These are phyloP conservation scores for Plebejus anna DNA, from an alignment of 2,888 invertebrate genomes.

Conservation along the genomic window DNA sequence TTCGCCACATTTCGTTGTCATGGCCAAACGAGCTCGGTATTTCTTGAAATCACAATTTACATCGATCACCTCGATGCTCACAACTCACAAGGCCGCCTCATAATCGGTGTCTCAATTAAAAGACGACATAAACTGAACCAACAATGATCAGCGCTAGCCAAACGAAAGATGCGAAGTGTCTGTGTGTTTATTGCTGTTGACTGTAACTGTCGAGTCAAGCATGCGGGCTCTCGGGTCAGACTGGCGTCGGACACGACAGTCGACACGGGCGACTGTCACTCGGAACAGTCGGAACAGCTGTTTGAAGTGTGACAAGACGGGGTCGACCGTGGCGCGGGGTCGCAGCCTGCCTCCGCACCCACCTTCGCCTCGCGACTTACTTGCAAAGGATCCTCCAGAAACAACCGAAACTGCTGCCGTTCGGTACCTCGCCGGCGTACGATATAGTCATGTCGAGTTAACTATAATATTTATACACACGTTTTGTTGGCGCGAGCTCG, in stretches of 20 bases:
- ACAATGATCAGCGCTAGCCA: conserved; percentile 43
- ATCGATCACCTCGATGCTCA: conserved; percentile 49
- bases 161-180: conserved; percentile 42
- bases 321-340: conserved; percentile 41
- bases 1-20: conserved; percentile 72
- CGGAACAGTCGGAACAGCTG: conserved; percentile 68
- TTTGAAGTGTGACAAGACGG: conserved; percentile 46
- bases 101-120: conserved; percentile 24
- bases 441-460: conserved; percentile 88
- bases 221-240: conserved; percentile 45
- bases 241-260: conserved; percentile 44
- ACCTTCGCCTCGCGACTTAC: conserved; percentile 75
- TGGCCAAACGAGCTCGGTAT: conserved; percentile 51
- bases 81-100: conserved; percentile 54
- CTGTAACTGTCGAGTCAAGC: conserved; percentile 32
- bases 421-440: conserved; percentile 93
- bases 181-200: conserved; percentile 38
- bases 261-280: conserved; percentile 42
- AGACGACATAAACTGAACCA: conserved; percentile 35
- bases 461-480: conserved; percentile 69
- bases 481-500: conserved; percentile 69
- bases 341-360: conserved; percentile 33
- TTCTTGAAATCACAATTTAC: conserved; percentile 49
- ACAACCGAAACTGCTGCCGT: conserved; percentile 95
- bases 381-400: conserved; percentile 94